Conservation (phyloP, 1,140 invertebrate genomes). For the Drosophila athabasca region DNA sequence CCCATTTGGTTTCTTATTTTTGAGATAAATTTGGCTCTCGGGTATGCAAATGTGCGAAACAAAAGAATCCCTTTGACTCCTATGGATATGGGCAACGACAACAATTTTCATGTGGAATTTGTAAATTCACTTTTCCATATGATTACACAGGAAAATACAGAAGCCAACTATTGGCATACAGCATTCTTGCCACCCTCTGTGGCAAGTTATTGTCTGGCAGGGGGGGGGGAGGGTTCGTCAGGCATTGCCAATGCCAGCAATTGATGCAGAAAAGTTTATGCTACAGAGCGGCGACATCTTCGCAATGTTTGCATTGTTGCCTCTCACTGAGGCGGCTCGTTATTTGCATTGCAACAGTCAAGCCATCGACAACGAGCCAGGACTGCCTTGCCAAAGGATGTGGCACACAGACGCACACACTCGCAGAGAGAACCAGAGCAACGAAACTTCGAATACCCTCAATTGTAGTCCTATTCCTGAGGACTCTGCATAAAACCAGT, state of each 20-base stretch:
- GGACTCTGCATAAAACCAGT: too few relatives aligned
- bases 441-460: too few relatives aligned
- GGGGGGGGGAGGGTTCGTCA: constrained; percentile 55
- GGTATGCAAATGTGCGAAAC: constrained; percentile 66
- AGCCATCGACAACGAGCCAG: constrained; percentile 44
- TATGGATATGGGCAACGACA: constrained; percentile 55
- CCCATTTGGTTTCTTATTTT: constrained; percentile 27
- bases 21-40: constrained; percentile 14
- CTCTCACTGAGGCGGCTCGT: constrained; percentile 48
- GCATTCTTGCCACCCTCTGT: background rate
- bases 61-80: constrained; percentile 34
- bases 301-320: constrained; percentile 69
- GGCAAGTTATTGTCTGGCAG: constrained; percentile 49
- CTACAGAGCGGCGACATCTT: constrained; percentile 51
- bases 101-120: constrained; percentile 70
- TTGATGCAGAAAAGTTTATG: constrained; percentile 79
- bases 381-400: constrained; percentile 45
- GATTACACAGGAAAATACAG: constrained; percentile 78
- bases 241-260: constrained; percentile 60
- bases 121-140: constrained; percentile 83
- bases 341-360: constrained; percentile 73
- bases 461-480: too few relatives aligned
- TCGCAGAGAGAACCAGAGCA: constrained; percentile 6
- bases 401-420: constrained; percentile 38
- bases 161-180: constrained; percentile 69